Evolutionary conservation across 2,113 vertebrate genomes (phyloP).

Genomic region (Pygoscelis adeliae): DNA sequence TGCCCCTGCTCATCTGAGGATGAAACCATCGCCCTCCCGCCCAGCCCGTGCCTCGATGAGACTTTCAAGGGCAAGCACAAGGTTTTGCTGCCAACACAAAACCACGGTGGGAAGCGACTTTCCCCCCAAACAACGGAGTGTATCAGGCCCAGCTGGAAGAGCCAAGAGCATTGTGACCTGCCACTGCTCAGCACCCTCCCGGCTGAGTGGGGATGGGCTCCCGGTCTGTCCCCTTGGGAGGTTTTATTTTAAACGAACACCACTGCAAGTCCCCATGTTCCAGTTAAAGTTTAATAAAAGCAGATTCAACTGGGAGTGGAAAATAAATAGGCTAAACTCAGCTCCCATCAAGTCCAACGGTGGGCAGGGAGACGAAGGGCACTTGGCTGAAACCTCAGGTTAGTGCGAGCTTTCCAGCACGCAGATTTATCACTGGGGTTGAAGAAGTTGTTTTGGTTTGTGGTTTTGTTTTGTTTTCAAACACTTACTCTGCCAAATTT

Average conservation of each 20-base stretch:
- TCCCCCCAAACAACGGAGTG: accelerated
- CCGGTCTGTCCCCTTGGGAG: not conserved
- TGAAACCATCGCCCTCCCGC: accelerated
- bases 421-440: not conserved
- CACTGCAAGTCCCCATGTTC: not conserved
- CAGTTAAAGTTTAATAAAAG: not conserved
- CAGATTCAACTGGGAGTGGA: not conserved
- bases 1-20: not conserved
- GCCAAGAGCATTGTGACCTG: not conserved
- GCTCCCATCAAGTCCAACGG: not conserved
- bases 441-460: not conserved
- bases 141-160: not conserved
- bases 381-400: not conserved
- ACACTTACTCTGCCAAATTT: not conserved
- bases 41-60: accelerated
- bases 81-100: not conserved
- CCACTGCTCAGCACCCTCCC: not conserved
- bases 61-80: not conserved
- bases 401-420: not conserved
- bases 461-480: not conserved
- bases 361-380: not conserved
- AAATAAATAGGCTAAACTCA: not conserved
- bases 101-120: not conserved
- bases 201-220: not conserved
- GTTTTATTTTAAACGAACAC: not conserved